A percentile compares a stretch with the other conserved stretches of the same genome.
Evolutionary conservation across 2,797 vertebrate genomes (phyloP).

Genomic region (Staurois parvus): DNA sequence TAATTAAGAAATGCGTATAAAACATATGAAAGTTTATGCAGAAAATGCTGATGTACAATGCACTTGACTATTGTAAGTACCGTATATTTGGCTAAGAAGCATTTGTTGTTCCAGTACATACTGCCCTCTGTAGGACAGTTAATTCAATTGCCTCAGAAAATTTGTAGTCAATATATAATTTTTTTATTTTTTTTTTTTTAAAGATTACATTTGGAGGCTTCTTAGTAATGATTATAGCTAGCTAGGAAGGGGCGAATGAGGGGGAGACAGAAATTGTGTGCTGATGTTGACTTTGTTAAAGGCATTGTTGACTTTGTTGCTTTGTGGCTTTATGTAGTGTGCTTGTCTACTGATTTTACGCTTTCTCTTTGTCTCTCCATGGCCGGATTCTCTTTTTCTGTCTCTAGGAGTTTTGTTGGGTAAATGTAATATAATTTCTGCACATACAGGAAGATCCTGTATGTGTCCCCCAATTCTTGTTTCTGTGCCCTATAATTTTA

Average conservation of each 20-base stretch:
- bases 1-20: too few species aligned
- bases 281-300: slow-evolving; percentile 13
- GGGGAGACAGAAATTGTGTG: background rate
- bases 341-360: slow-evolving; percentile 74
- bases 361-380: slow-evolving; percentile 79
- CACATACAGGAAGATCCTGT: slow-evolving; percentile 55
- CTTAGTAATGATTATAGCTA: background rate
- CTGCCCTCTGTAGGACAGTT: background rate
- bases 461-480: slow-evolving; percentile 57
- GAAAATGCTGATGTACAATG: too few species aligned
- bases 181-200: too few species aligned
- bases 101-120: background rate
- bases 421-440: slow-evolving; percentile 84
- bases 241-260: background rate
- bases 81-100: too few species aligned
- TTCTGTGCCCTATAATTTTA: slow-evolving; percentile 56
- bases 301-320: background rate
- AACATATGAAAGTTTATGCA: too few species aligned
- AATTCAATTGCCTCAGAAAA: background rate
- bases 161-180: too few species aligned
- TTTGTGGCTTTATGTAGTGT: slow-evolving; percentile 8
- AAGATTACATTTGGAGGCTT: background rate
- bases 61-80: too few species aligned
- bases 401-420: slow-evolving; percentile 97
- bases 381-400: slow-evolving; percentile 78